A percentile compares a stretch with the other conserved stretches of the same genome.
These are phyloP conservation scores for Exaiptasia diaphana DNA, from an alignment of 64 coral and sea anemone species.

Conservation along the genomic window DNA sequence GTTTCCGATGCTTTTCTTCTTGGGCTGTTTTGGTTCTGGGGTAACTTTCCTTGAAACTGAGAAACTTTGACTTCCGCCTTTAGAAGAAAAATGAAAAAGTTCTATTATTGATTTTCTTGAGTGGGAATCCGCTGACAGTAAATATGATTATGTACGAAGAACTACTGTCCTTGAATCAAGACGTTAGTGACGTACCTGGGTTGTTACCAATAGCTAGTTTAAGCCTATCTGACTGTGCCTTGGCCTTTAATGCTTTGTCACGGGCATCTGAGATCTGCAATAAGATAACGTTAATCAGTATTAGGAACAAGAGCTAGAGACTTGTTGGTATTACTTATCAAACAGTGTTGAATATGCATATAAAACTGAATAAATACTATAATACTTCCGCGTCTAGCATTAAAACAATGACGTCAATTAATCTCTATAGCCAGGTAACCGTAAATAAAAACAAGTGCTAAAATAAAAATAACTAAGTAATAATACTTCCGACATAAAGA, in stretches of 20 bases:
- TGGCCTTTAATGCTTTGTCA: constrained; percentile 52
- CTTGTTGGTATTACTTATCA: no score
- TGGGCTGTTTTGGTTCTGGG: constrained; percentile 13
- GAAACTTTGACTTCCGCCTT: constrained; percentile 55
- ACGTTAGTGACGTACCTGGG: background rate
- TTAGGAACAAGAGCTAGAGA: background rate
- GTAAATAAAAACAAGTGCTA: no score
- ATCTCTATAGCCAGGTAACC: no score
- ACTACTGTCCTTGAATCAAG: background rate
- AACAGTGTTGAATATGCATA: no score
- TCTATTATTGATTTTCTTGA: no score
- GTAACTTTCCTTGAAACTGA: constrained; percentile 46
- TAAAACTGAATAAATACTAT: no score
- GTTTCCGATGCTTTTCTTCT: constrained; percentile 71
- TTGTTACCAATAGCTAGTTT: constrained; percentile 9
- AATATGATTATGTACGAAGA: no score
- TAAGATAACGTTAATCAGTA: background rate
- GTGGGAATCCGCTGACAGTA: no score
- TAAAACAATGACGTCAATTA: no score
- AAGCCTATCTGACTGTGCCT: constrained; percentile 57
- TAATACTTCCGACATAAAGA: no score
- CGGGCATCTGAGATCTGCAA: background rate
- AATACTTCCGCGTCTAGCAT: no score
- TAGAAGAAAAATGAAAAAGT: background rate
- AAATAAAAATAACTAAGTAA: no score